These are phyloP conservation scores for Promerops cafer DNA, from an alignment of 2,113 vertebrate genomes.

Conservation along the genomic window DNA sequence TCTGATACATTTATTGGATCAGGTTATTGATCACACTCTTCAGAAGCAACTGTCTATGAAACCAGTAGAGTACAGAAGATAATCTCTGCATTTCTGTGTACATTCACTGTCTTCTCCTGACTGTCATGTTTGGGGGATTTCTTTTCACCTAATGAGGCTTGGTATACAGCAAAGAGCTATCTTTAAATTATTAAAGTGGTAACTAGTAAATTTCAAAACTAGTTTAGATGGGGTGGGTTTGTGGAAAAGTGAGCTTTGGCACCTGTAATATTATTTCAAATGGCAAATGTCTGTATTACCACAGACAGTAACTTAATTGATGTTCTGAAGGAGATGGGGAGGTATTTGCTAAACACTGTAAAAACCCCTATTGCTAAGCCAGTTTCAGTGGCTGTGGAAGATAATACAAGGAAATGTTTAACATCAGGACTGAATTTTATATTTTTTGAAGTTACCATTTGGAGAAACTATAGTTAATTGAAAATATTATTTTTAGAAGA, in stretches of 20 bases:
- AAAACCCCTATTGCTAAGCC: not conserved
- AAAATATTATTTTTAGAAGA: not conserved
- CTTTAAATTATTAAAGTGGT: not conserved
- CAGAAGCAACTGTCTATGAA: not conserved
- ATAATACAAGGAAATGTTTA: not conserved
- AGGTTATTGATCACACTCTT: not conserved
- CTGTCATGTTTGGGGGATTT: not conserved
- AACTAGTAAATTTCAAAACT: not conserved
- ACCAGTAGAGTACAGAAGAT: not conserved
- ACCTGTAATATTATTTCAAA: not conserved
- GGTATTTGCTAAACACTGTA: not conserved
- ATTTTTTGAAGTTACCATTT: not conserved
- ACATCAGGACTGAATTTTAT: not conserved
- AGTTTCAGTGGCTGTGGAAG: not conserved
- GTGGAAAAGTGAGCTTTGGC: not conserved
- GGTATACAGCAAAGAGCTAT: no score
- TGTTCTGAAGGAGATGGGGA: not conserved
- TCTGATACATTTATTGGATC: not conserved
- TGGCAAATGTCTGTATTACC: not conserved
- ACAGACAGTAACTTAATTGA: not conserved
- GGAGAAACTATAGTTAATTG: not conserved
- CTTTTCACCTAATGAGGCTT: not conserved
- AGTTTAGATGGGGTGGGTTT: not conserved
- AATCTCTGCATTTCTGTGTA: not conserved
- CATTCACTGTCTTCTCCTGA: accelerated